Evolutionary conservation across 37 sponge, comb jelly and placozoan species (phyloP).

Genomic region (Amphimedon queenslandica): DNA sequence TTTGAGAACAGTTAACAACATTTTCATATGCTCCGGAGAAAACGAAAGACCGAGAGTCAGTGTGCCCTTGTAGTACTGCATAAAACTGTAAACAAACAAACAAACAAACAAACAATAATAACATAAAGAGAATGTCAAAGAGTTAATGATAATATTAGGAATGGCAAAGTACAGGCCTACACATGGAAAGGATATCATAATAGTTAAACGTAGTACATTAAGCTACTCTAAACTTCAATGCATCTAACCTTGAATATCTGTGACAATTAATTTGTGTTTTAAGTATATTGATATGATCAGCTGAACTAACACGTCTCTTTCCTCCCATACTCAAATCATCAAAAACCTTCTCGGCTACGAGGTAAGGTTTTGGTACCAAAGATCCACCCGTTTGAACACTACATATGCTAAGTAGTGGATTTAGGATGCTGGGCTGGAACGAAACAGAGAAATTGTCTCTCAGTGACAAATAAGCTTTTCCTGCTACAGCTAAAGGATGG

Average conservation of each 20-base stretch:
- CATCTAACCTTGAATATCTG: neutral
- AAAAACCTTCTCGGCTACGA: neutral
- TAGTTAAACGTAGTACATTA: too few species aligned
- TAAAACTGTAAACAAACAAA: too few species aligned
- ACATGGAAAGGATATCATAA: too few species aligned
- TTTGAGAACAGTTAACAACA: too few species aligned
- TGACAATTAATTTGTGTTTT: neutral
- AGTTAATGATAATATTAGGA: too few species aligned
- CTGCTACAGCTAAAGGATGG: neutral
- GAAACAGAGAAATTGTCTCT: neutral
- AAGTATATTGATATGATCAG: neutral
- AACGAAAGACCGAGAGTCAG: too few species aligned
- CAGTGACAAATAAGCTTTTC: neutral
- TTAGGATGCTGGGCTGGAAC: neutral
- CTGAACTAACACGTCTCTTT: neutral
- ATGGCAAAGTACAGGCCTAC: too few species aligned
- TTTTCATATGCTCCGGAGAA: too few species aligned
- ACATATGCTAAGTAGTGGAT: neutral
- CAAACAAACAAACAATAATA: too few species aligned
- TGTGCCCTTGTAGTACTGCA: too few species aligned
- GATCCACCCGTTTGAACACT: neutral
- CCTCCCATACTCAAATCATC: neutral
- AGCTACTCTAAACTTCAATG: too few species aligned
- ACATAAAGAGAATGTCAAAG: too few species aligned
- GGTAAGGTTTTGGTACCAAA: neutral